These are phyloP conservation scores for Priocnemis perturbator DNA, from an alignment of 2,888 invertebrate species.

Conservation along the genomic window DNA sequence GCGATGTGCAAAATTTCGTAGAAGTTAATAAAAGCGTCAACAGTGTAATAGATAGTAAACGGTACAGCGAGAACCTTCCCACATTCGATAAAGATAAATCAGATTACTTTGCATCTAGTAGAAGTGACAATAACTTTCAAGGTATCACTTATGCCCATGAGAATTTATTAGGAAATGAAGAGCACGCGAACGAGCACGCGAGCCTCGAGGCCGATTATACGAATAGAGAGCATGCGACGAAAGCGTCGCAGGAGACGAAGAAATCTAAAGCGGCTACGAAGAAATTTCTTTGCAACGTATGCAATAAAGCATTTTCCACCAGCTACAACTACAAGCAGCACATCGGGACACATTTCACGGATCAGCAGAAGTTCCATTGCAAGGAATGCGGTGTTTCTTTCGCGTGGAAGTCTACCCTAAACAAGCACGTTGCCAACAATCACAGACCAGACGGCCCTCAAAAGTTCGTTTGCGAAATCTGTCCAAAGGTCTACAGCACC, in stretches of 20 bases:
- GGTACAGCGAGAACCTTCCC: constrained; percentile 12
- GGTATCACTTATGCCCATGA: constrained; percentile 6
- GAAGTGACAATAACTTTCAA: constrained; percentile 38
- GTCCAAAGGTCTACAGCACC: constrained; percentile 67
- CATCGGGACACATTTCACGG: constrained; percentile 70
- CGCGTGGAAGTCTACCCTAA: constrained; percentile 73
- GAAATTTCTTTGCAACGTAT: constrained; percentile 68
- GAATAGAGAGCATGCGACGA: no score
- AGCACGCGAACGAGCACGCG: background rate
- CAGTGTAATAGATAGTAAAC: constrained; percentile 10
- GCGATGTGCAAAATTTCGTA: constrained; percentile 42
- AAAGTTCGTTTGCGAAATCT: constrained; percentile 68
- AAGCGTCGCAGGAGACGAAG: constrained; percentile 21
- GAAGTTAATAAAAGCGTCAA: constrained; percentile 29
- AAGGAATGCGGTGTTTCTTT: constrained; percentile 68
- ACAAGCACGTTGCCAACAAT: constrained; percentile 69
- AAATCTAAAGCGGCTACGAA: constrained; percentile 35
- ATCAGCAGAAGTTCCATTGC: constrained; percentile 70
- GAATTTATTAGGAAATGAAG: constrained; percentile 17
- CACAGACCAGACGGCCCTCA: constrained; percentile 67
- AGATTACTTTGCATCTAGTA: constrained; percentile 43
- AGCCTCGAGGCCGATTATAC: no score
- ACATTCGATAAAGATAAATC: constrained; percentile 21
- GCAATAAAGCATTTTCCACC: constrained; percentile 68
- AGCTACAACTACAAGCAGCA: constrained; percentile 72